Evolutionary conservation across 2,797 vertebrate species (phyloP), one percentile per base, ranked within the genome.

Genomic region (Aselliscus stoliczkanus): DNA sequence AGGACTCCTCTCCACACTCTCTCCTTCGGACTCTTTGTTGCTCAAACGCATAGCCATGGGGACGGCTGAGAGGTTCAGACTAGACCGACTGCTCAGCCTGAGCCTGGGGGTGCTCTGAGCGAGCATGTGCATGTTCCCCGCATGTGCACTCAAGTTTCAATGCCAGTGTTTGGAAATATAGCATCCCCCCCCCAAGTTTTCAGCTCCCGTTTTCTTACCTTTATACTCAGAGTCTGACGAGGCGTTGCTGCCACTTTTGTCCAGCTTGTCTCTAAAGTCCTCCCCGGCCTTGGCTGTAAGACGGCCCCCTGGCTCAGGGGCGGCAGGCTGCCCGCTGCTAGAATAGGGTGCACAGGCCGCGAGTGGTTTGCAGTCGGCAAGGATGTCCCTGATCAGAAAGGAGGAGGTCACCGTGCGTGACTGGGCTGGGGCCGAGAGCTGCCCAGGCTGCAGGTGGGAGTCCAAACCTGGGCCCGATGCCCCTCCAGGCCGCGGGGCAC

Each of bases 271-370:
- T 97, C 99, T 99, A 96, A 99, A 99, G 97, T 99, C 99, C 94
- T 99, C 99, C 25, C 98, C 98, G 14, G 99, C 98, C 96, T 99
- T 99, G 77, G 99, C 98, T 44, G 98, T 98, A 94, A 99, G 98
- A 96, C 99, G 99, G 65, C 97, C 97, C 88, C 99, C 99, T 11
- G 98, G 97, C 98, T 99, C 99, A 84, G 99, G 99, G 10, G 99
- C 98, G 62, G 99, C 99, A 54, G 99, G 99, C 64, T 99, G 99
- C 97, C 99, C 99, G 95, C 99, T 99, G 97, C 99, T 99, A 85
- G 99, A 99, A 96, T 99, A 99, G 17, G 99, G 99, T 4, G 99
- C 99, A 94, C 99, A 99, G 96, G 99, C 99, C 7, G 99, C 99
- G 88, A 99, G 98, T 1, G 99, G 99, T 88, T 99, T 99, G 98